These are phyloP conservation scores for Rutpela maculata DNA, from an alignment of 2,888 invertebrate genomes.

Conservation along the genomic window DNA sequence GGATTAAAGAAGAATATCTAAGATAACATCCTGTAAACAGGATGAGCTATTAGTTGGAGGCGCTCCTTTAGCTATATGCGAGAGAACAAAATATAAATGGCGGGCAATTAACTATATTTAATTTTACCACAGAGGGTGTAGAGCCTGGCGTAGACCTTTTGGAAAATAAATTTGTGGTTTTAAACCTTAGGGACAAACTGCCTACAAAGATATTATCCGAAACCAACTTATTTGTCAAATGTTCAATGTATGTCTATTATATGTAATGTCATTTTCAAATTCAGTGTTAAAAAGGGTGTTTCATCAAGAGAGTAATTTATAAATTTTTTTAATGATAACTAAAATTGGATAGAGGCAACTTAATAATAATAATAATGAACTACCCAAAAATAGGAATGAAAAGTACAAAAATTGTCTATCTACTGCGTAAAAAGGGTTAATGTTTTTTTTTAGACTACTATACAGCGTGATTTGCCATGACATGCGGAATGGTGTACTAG, in stretches of 20 bases:
- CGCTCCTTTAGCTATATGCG: background rate
- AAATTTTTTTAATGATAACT: conserved; percentile 8
- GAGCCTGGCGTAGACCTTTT: background rate
- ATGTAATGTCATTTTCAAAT: conserved; percentile 9
- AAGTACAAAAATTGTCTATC: background rate
- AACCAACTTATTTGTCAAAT: conserved; percentile 19
- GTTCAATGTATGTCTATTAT: conserved; percentile 13
- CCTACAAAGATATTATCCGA: conserved; percentile 10
- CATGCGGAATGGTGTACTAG: too few species aligned
- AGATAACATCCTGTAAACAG: background rate
- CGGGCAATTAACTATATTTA: background rate
- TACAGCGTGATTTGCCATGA: too few species aligned
- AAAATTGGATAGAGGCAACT: background rate
- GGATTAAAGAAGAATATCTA: too few species aligned
- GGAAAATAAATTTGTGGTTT: conserved; percentile 23
- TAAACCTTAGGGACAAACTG: conserved; percentile 8
- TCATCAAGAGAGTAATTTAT: background rate
- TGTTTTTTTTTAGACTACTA: too few species aligned
- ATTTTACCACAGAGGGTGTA: background rate
- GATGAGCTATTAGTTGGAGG: background rate
- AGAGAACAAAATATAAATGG: background rate
- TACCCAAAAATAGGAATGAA: background rate
- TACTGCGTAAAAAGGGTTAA: too few species aligned
- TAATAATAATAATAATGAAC: background rate
- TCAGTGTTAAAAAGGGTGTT: conserved; percentile 17